These are phyloP conservation scores for Palloptera scutellata DNA, from an alignment of 2,888 invertebrate species.

Conservation along the genomic window DNA sequence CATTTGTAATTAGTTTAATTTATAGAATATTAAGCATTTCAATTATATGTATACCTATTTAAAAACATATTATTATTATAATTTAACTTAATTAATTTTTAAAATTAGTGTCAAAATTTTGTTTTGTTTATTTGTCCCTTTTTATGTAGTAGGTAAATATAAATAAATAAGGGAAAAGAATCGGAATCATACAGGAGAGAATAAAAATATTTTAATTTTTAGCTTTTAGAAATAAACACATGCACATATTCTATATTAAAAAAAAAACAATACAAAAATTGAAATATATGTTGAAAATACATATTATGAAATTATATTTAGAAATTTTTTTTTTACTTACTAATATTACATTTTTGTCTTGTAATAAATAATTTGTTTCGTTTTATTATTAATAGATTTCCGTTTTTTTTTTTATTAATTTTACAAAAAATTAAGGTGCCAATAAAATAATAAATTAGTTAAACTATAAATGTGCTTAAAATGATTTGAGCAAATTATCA, in stretches of 20 bases:
- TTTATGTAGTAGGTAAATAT: neutral
- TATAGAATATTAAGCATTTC: neutral
- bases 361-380: no score
- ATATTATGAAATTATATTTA: no score
- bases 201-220: conserved; percentile 61
- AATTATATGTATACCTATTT: neutral
- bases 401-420: no score
- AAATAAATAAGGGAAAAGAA: conserved; percentile 43
- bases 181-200: conserved; percentile 52
- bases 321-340: no score
- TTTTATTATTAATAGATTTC: no score
- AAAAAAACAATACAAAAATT: no score
- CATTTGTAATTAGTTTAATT: no score
- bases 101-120: conserved; percentile 3
- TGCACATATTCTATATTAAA: no score
- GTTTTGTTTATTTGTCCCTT: conserved; percentile 2
- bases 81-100: conserved; percentile 5
- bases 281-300: no score
- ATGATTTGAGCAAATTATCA: neutral
- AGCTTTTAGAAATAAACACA: conserved; percentile 45
- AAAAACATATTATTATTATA: neutral
- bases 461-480: conserved; percentile 8
- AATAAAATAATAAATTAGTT: conserved; percentile 13
- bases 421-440: neutral
- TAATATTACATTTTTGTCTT: no score